Conservation (phyloP, 1,140 invertebrate species). For the Leptinotarsa defecta region DNA sequence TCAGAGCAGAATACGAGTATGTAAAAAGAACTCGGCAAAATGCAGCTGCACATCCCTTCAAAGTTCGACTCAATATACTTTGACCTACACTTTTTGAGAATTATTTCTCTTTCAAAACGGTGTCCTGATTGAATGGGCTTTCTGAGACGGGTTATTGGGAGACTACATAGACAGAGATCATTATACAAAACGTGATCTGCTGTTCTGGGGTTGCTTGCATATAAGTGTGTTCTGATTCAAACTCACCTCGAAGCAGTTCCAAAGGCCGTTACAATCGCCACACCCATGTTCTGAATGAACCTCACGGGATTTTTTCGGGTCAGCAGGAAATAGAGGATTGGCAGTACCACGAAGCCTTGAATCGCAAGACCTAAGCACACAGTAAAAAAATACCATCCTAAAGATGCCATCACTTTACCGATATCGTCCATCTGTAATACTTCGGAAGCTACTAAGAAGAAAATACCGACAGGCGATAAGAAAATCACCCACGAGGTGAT, state of each 20-base stretch:
- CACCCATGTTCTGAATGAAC: constrained; percentile 74
- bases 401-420: constrained; percentile 68
- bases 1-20: too few species aligned
- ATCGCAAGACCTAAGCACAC: constrained; percentile 78
- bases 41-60: too few species aligned
- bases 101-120: too few species aligned
- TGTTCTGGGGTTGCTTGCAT: background rate
- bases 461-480: constrained; percentile 81
- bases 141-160: too few species aligned
- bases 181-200: too few species aligned
- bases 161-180: too few species aligned
- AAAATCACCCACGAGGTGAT: constrained; percentile 76
- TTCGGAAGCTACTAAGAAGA: constrained; percentile 80
- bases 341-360: constrained; percentile 78
- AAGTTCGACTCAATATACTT: too few species aligned
- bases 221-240: background rate
- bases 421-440: constrained; percentile 81
- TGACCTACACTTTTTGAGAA: too few species aligned
- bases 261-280: constrained; percentile 77
- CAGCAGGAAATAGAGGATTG: constrained; percentile 68
- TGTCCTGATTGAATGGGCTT: too few species aligned
- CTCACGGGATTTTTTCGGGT: constrained; percentile 70
- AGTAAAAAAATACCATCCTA: constrained; percentile 84
- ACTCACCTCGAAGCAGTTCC: constrained; percentile 71
- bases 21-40: too few species aligned